Evolutionary conservation across 2,888 invertebrate genomes (phyloP), one percentile per base, ranked within the genome.

Genomic region (Sesamia inferens): DNA sequence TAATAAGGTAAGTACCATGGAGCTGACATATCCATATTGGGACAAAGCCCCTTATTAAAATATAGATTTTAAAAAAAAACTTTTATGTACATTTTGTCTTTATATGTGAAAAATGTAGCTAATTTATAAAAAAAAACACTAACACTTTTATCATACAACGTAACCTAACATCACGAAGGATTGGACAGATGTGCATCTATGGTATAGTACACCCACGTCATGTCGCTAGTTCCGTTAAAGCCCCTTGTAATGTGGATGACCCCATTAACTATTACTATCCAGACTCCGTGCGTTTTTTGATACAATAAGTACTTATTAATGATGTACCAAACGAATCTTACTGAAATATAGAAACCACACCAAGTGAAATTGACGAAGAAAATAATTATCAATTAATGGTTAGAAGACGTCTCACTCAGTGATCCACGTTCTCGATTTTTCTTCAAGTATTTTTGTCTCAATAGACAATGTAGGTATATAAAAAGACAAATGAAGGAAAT

Each of bases 401-500:
- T 24, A 10, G 19, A 13, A 16, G 55, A 48, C n/a, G n/a, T 14
- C 13, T 19, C 54, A 42, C 47, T 44, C 44, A 31, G 24, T 48
- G 48, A 67, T 19, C 8, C 63, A 47, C 19, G n/a, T 44, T 24
- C 14, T 44, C 57, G 16, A 55, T 66, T 61, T n/a, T 73, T 66
- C 22, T 48, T 44, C 14, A 22, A 6, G 48, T 7, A 22, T 57
- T 64, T 63, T 44, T 42, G 22, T 63, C 31, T 62, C 54, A 54
- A 64, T 57, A 63, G 68, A 71, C 78, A 79, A 70, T 76, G 54
- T 31, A 31, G 31, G 31, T 31, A 58, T 69, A 54, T 77, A 65
- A 74, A 63, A 85, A 83, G 71, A 79, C 83, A 75, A 78, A 74
- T 39, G 65, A 73, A 57, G 59, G 68, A 62, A 82, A 81, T 82